These are phyloP conservation scores for Narcine bancroftii DNA, from an alignment of 2,113 vertebrate genomes.

Conservation along the genomic window DNA sequence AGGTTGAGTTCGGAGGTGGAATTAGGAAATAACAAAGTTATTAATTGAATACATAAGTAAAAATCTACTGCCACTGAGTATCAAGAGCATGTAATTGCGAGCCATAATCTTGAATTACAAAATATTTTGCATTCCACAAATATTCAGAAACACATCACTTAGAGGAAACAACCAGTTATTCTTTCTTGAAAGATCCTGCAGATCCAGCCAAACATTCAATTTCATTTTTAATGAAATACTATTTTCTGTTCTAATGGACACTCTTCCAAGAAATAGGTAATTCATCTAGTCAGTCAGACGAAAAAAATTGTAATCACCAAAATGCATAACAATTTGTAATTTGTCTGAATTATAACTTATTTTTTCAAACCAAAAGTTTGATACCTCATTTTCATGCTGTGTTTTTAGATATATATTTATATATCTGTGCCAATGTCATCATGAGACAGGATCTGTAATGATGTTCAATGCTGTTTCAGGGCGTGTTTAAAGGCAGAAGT, in stretches of 20 bases:
- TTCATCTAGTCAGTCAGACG: not conserved
- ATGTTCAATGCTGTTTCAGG: not conserved
- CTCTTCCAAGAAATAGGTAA: not conserved
- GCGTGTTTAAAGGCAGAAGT: not conserved
- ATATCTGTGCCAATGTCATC: not conserved
- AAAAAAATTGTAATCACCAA: not conserved
- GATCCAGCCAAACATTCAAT: slow-evolving; percentile 16
- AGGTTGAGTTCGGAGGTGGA: not conserved
- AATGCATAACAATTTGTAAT: not conserved
- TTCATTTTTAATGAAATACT: not conserved
- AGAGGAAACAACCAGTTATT: not conserved
- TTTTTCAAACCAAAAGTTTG: not conserved
- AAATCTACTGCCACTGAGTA: not conserved
- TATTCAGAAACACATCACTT: slow-evolving; percentile 7
- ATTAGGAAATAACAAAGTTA: not conserved
- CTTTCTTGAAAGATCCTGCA: not conserved
- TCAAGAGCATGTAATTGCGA: not conserved
- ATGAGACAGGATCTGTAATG: not conserved
- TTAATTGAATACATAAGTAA: not conserved
- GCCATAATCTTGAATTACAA: not conserved
- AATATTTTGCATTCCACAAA: not conserved
- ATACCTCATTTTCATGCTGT: not conserved
- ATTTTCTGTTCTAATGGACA: not conserved
- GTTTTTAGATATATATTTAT: not conserved
- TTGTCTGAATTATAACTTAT: not conserved